These are phyloP conservation scores for Rhogogaster chlorosoma DNA, from an alignment of 2,888 invertebrate genomes.

Conservation along the genomic window DNA sequence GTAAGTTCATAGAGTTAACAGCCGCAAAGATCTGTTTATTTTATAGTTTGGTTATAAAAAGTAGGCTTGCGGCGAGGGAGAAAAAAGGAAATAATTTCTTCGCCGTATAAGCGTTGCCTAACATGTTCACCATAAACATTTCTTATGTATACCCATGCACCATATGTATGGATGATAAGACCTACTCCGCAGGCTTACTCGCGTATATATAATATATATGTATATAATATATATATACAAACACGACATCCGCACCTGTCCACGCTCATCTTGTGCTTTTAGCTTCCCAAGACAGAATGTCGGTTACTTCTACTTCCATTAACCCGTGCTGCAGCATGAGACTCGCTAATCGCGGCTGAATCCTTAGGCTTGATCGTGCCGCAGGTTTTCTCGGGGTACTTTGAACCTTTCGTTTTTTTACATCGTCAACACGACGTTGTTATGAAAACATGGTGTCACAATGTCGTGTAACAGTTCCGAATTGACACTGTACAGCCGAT, in stretches of 20 bases:
- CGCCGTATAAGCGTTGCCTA: background rate
- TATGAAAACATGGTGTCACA: background rate
- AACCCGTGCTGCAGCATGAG: background rate
- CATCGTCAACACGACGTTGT: background rate
- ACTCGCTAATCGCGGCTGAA: background rate
- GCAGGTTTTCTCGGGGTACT: background rate
- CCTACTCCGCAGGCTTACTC: background rate
- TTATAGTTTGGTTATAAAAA: background rate
- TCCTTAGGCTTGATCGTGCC: background rate
- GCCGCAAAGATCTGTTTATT: background rate
- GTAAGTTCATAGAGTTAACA: background rate
- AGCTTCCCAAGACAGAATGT: conserved; percentile 10
- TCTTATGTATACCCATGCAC: background rate
- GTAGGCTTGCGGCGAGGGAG: background rate
- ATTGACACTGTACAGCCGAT: background rate
- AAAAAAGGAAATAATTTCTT: background rate
- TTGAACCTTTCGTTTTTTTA: background rate
- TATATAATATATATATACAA: background rate
- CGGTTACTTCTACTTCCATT: conserved; percentile 7
- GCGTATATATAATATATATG: background rate
- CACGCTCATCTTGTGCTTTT: conserved; percentile 10
- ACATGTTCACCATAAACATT: background rate
- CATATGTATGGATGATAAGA: background rate
- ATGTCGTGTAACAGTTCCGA: background rate
- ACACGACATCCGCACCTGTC: background rate